Evolutionary conservation across 2,113 vertebrate genomes (phyloP), one percentile per base, ranked within the genome.

Genomic region (Benitochromis conjunctus): DNA sequence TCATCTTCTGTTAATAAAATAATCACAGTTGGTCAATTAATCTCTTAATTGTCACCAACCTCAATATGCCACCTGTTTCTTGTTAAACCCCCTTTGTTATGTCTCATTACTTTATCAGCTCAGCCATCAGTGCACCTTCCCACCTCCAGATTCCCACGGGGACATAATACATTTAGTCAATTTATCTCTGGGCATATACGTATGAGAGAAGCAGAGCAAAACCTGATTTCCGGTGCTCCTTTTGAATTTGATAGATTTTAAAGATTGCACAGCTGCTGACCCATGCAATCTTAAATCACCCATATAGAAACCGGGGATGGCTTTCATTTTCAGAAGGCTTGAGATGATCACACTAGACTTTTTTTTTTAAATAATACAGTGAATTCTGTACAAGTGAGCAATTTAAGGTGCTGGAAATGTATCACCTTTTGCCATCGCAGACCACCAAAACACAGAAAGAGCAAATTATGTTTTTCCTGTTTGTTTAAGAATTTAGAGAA

Each of bases 61-160:
- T 85, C 86, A 88, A 80, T 80, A 82, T 85, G 57, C 86, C 87
- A 87, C 90, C 80, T 91, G 89, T 89, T 91, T 79, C 84, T 87
- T 81, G 78, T 87, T 88, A 86, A 92, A 46, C 46, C 41, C 54
- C 51, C 66, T 88, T 84, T 81, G 86, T 93, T 87, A 83, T 43
- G 87, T 81, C 78, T 91, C 92, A 94, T 94, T 92, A 90, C 82
- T 64, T 88, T 34, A 57, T 77, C 64, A 79, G 43, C 78, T 88
- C 66, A 60, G 79, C 89, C 80, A 81, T 57, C 57, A 69, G 54
- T 18, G 48, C 79, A 58, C 11, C 19, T 81, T 77, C 41, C 84
- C 83, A 79, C 80, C 43, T 89, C 83, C 83, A 80, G 9, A 88
- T 90, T 88, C 82, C 85, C 86, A 83, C 81, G 12, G 88, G 90